Conservation (phyloP, 2,113 vertebrate genomes). For the Eclectus roratus region DNA sequence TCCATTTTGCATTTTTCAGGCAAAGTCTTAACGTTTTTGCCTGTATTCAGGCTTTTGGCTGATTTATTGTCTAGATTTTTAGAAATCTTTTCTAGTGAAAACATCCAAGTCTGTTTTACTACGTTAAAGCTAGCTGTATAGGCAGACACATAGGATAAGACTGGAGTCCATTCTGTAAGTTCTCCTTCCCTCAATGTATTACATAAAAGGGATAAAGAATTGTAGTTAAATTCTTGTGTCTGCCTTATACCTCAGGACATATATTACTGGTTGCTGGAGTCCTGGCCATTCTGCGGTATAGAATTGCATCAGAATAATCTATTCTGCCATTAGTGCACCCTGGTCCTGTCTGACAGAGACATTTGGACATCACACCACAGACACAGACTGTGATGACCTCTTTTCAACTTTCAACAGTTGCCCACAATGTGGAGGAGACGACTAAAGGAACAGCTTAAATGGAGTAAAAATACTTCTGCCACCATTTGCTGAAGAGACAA, state of each 20-base stretch:
- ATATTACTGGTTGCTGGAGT: background rate
- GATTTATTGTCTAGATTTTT: constrained; percentile 15
- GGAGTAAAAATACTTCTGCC: background rate
- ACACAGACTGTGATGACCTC: background rate
- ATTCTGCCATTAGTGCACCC: background rate
- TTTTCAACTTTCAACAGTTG: background rate
- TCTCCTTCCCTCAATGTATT: background rate
- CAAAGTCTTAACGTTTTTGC: constrained; percentile 13
- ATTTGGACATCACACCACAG: background rate
- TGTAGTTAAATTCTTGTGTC: background rate
- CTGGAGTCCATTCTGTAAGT: background rate
- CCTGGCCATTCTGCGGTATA: background rate
- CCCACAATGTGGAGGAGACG: background rate
- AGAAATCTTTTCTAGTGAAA: background rate
- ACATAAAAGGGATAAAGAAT: background rate
- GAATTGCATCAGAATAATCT: background rate
- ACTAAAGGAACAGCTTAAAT: background rate
- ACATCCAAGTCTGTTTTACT: background rate
- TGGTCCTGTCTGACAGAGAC: background rate
- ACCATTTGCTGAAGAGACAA: background rate
- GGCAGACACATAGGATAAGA: background rate
- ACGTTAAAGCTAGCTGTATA: background rate
- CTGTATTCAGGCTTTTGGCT: constrained; percentile 2
- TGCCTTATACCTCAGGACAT: background rate
- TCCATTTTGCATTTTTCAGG: background rate